These are phyloP conservation scores for Pangasius macronema DNA, from an alignment of 2,797 vertebrate species.

Conservation along the genomic window DNA sequence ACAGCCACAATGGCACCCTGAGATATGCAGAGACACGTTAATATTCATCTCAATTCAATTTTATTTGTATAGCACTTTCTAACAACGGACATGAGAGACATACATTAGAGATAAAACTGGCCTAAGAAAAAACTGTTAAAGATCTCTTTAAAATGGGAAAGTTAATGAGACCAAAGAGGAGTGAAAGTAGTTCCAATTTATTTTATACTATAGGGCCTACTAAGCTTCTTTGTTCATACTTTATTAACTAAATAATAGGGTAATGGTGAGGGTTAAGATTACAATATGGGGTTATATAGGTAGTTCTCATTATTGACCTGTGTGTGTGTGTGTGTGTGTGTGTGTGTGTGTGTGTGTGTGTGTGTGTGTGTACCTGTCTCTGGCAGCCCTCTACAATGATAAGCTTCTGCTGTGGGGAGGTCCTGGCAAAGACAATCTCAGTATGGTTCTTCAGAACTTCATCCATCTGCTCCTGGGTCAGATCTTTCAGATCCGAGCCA, in stretches of 20 bases:
- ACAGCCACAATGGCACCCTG: slow-evolving; percentile 92
- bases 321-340: slow-evolving; percentile 11
- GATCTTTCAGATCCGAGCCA: slow-evolving; percentile 87
- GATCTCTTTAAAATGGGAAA: not conserved
- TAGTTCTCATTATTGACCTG: not conserved
- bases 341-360: slow-evolving; percentile 12
- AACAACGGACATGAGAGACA: no score
- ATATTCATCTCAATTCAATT: no score
- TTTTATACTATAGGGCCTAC: not conserved
- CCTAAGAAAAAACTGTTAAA: not conserved
- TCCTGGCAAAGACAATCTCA: slow-evolving; percentile 90
- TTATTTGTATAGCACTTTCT: no score
- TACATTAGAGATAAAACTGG: not conserved
- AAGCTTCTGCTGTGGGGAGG: slow-evolving; percentile 89
- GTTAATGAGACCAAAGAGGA: not conserved
- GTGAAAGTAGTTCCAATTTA: not conserved
- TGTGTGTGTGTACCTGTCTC: slow-evolving; percentile 76
- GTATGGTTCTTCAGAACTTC: slow-evolving; percentile 91
- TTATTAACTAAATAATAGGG: not conserved
- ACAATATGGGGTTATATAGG: not conserved
- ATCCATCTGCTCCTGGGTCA: slow-evolving; percentile 83
- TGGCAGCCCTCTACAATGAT: slow-evolving; percentile 92
- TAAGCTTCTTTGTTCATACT: not conserved
- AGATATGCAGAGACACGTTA: not conserved
- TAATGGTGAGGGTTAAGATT: not conserved